Evolutionary conservation across 2,888 invertebrate genomes (phyloP).

Genomic region (Eurytoma adleriae): DNA sequence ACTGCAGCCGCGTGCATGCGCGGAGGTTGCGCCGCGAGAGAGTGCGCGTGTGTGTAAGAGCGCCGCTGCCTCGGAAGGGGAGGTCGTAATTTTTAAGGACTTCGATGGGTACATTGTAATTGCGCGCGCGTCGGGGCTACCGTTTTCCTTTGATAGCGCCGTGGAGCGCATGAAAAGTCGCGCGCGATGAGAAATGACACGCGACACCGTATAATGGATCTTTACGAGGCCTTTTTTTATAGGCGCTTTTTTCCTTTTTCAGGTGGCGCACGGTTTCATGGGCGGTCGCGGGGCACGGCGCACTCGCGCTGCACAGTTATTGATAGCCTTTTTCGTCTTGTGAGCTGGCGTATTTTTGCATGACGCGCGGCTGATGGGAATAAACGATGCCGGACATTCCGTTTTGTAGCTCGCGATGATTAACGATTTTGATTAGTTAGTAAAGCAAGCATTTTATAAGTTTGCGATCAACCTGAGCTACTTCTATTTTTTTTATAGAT

Average conservation of each 20-base stretch:
- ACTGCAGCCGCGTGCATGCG: background rate
- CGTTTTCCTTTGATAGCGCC: conserved; percentile 43
- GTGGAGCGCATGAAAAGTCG: conserved; percentile 37
- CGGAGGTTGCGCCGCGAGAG: background rate
- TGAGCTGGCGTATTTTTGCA: conserved; percentile 5
- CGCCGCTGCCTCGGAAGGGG: conserved; percentile 38
- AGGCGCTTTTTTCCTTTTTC: conserved; percentile 17
- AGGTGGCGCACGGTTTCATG: background rate
- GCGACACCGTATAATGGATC: conserved; percentile 47
- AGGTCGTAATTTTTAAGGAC: conserved; percentile 55
- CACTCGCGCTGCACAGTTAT: conserved; percentile 22
- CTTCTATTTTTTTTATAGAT: no score
- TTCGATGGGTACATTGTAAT: conserved; percentile 56
- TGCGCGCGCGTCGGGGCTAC: conserved; percentile 31
- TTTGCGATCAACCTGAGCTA: no score
- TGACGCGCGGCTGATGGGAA: no score
- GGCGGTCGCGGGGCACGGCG: conserved; percentile 1
- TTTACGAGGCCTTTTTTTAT: conserved; percentile 43
- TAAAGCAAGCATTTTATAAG: no score
- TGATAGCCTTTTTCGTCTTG: conserved; percentile 30
- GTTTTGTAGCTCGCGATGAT: background rate
- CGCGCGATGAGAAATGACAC: conserved; percentile 49
- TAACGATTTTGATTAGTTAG: no score
- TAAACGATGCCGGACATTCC: no score
- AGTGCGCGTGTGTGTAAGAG: background rate